These are phyloP conservation scores for Falco naumanni DNA, from an alignment of 2,797 vertebrate genomes.

Conservation along the genomic window DNA sequence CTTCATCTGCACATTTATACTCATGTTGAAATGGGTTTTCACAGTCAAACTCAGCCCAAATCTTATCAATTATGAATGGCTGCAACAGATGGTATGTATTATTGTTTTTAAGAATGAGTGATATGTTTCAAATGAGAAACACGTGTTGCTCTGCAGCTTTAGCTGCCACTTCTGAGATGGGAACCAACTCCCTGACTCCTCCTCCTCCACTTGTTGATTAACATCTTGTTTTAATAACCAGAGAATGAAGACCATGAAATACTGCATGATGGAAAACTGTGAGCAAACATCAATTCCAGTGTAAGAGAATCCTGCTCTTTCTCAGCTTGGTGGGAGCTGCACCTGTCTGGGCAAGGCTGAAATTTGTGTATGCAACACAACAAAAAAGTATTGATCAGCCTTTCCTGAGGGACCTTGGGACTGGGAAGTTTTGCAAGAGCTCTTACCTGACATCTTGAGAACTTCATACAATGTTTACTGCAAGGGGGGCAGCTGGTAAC, in stretches of 20 bases:
- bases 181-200: slow-evolving; percentile 43
- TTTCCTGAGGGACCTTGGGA: not conserved
- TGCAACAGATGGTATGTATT: slow-evolving; percentile 45
- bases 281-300: not conserved
- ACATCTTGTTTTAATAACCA: slow-evolving; percentile 47
- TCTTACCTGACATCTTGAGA: not conserved
- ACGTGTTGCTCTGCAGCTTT: slow-evolving; percentile 53
- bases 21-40: slow-evolving; percentile 31
- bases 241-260: slow-evolving; percentile 34
- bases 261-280: not conserved
- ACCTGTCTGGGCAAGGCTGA: slow-evolving; percentile 19
- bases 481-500: not conserved
- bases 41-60: slow-evolving; percentile 19
- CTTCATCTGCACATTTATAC: not conserved
- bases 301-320: slow-evolving; percentile 17
- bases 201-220: slow-evolving; percentile 37
- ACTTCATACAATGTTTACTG: not conserved
- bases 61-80: slow-evolving; percentile 60
- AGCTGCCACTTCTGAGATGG: slow-evolving; percentile 32
- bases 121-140: slow-evolving; percentile 53
- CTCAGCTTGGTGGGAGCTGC: not conserved
- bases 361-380: not conserved
- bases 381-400: not conserved
- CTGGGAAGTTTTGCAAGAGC: not conserved
- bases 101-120: slow-evolving; percentile 59